These are phyloP conservation scores for Phylloscopus whistleri DNA, from an alignment of 2,113 vertebrate genomes.

Conservation along the genomic window DNA sequence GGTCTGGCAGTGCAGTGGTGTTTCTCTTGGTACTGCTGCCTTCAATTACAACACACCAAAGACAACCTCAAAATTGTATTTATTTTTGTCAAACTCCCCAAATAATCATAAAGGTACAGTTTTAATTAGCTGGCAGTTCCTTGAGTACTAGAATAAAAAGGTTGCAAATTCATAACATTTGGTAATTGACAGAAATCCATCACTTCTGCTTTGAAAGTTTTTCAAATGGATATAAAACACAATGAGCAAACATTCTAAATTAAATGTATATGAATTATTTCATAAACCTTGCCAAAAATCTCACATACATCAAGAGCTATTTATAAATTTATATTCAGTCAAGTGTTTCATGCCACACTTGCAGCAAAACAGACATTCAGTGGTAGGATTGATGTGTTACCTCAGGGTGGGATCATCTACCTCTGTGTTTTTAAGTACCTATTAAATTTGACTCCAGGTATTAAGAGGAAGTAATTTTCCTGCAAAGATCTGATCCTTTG, in stretches of 20 bases:
- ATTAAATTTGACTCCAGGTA: neutral
- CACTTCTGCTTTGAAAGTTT: slow-evolving; percentile 42
- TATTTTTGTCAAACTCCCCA: slow-evolving; percentile 66
- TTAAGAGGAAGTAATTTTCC: neutral
- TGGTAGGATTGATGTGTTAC: neutral
- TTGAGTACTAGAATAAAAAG: slow-evolving; percentile 65
- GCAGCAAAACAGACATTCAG: neutral
- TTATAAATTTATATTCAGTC: neutral
- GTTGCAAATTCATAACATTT: slow-evolving; percentile 54
- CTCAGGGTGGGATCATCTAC: neutral
- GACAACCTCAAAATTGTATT: slow-evolving; percentile 61
- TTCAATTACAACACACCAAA: slow-evolving; percentile 68
- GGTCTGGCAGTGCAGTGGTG: slow-evolving; percentile 44
- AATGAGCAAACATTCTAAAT: slow-evolving; percentile 18
- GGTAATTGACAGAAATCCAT: slow-evolving; percentile 51
- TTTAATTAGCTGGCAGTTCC: slow-evolving; percentile 64
- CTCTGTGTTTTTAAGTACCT: neutral
- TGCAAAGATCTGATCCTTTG: neutral
- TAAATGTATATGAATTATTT: slow-evolving; percentile 3
- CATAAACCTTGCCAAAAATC: slow-evolving; percentile 7
- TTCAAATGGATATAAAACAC: neutral
- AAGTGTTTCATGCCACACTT: neutral
- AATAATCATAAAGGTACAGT: slow-evolving; percentile 48
- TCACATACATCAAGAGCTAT: neutral
- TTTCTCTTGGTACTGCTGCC: slow-evolving; percentile 45